A percentile compares a stretch with the other conserved stretches of the same genome.
phyloP scores from a whole-genome alignment of 2,113 vertebrate species.

The Gadus chalcogrammus region DNA sequence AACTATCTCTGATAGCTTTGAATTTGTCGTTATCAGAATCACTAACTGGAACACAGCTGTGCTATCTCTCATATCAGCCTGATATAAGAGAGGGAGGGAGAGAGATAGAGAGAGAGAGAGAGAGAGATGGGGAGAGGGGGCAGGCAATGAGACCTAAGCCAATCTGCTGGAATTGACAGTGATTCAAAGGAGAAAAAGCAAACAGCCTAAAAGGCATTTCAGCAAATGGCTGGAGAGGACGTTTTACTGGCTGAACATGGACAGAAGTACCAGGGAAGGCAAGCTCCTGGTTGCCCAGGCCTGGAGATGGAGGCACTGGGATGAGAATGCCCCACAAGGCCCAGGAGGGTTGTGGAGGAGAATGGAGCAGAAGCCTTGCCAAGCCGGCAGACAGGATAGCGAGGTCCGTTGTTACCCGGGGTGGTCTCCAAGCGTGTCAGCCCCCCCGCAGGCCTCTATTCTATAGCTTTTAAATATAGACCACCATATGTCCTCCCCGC shows the following conservation, averaged over 20 bases:
- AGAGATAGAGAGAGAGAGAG: slow-evolving; percentile 3
- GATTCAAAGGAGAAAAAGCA: slow-evolving; percentile 19
- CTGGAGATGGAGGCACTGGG: slow-evolving; percentile 5
- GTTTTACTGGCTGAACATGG: slow-evolving; percentile 46
- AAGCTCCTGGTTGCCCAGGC: not conserved
- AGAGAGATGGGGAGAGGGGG: not conserved
- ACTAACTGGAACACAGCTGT: slow-evolving; percentile 60
- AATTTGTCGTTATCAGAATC: slow-evolving; percentile 49
- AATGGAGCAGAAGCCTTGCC: slow-evolving; percentile 31
- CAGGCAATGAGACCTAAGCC: slow-evolving; percentile 31
- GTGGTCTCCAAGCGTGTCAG: slow-evolving; percentile 19
- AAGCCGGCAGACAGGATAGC: slow-evolving; percentile 35
- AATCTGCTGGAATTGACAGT: slow-evolving; percentile 54
- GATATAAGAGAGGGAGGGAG: slow-evolving; percentile 15
- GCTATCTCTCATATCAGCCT: slow-evolving; percentile 44
- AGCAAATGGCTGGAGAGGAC: slow-evolving; percentile 21
- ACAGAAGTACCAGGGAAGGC: slow-evolving; percentile 30
- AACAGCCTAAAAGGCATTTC: slow-evolving; percentile 21
- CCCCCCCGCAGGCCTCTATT: slow-evolving; percentile 15
- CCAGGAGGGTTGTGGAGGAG: slow-evolving; percentile 34
- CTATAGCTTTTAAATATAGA: slow-evolving; percentile 41
- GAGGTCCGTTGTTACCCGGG: slow-evolving; percentile 13
- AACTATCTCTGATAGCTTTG: slow-evolving; percentile 45
- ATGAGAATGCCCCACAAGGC: slow-evolving; percentile 17
- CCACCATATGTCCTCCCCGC: slow-evolving; percentile 26